Percentiles rank a stretch among this genome's conserved stretches.
Conservation (phyloP, 2,797 vertebrate genomes). For the Pipistrellus kuhlii region DNA sequence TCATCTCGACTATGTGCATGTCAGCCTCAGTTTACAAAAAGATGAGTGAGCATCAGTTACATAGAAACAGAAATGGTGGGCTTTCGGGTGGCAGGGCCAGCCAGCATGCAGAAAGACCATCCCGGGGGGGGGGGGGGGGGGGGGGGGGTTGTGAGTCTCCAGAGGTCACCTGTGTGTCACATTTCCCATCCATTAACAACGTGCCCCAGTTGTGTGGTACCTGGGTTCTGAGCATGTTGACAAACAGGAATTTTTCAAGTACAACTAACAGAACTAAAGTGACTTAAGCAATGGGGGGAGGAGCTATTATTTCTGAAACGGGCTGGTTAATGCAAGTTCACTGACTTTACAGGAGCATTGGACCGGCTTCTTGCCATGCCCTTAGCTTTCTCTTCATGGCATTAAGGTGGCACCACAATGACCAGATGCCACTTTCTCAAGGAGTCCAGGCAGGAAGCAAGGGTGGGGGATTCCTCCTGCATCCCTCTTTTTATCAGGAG, state of each 20-base stretch:
- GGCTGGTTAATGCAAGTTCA: neutral
- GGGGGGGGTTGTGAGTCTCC: neutral
- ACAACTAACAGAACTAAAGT: neutral
- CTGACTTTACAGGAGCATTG: neutral
- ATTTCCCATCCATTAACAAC: neutral
- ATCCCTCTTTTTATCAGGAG: neutral
- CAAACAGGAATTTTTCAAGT: neutral
- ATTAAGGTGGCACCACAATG: neutral
- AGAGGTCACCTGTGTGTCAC: neutral
- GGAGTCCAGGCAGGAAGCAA: neutral
- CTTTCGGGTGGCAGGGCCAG: neutral
- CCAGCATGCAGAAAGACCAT: neutral
- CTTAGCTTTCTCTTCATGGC: neutral
- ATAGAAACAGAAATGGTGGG: neutral
- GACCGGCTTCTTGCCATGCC: neutral
- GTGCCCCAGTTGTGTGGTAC: rapidly evolving
- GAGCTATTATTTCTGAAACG: neutral
- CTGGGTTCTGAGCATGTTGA: neutral
- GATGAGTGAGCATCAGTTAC: neutral
- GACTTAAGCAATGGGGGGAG: neutral
- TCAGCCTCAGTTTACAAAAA: neutral
- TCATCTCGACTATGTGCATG: neutral
- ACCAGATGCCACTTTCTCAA: neutral
- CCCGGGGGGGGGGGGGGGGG: neutral
- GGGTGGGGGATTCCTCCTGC: neutral